Percentiles rank a stretch among this genome's conserved stretches.
phyloP scores from a whole-genome alignment of 64 coral and sea anemone species.

The Catalaphyllia jardinei region DNA sequence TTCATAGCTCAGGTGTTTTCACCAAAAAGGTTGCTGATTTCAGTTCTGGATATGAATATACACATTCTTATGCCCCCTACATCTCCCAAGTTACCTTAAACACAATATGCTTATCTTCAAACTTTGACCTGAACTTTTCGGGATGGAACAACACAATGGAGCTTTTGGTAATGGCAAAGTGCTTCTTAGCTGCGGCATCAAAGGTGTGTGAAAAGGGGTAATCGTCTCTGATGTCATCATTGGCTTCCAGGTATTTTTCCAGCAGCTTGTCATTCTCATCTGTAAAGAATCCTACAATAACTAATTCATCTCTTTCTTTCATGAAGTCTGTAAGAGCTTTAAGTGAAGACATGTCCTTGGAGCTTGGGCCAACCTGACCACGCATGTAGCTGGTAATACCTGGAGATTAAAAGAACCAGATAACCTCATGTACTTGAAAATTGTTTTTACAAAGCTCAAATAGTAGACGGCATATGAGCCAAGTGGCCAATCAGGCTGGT shows the following conservation, averaged over 20 bases:
- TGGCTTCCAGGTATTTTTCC: slow-evolving; percentile 90
- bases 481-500: no score
- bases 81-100: slow-evolving; percentile 72
- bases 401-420: background rate
- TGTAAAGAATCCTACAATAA: slow-evolving; percentile 95
- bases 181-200: slow-evolving; percentile 81
- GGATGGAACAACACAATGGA: slow-evolving; percentile 96
- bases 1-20: no score
- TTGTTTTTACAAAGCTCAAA: no score
- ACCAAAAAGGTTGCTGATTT: no score
- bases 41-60: background rate
- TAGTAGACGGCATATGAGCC: no score
- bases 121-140: slow-evolving; percentile 87
- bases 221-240: slow-evolving; percentile 92
- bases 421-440: background rate
- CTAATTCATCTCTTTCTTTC: slow-evolving; percentile 91
- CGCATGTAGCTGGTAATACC: slow-evolving; percentile 89
- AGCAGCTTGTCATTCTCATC: slow-evolving; percentile 80
- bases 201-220: slow-evolving; percentile 96
- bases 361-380: slow-evolving; percentile 91
- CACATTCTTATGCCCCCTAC: no score
- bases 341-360: slow-evolving; percentile 69
- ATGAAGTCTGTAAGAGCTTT: slow-evolving; percentile 90
- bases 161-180: slow-evolving; percentile 78
- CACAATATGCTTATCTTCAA: slow-evolving; percentile 85